Base-by-base conservation (phyloP, 1,140 invertebrate genomes). In the Drosophila pectinifera region DNA sequence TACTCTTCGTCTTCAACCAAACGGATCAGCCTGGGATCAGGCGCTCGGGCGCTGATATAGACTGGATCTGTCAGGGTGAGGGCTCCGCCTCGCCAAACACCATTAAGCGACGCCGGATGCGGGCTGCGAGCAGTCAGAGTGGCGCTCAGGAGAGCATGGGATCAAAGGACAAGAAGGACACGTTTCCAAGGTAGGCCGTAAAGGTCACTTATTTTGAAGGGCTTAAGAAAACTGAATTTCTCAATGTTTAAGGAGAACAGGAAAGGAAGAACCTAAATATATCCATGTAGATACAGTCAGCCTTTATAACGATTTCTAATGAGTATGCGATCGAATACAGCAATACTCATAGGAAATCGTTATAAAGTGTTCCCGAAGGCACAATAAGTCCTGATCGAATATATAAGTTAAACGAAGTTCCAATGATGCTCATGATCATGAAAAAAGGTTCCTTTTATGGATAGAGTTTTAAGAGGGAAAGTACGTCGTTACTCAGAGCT, bases 11-110 rank as follows among this genome's bases (percentile, higher is more conserved):
- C 69, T 94, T 67, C 91, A 94, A 89, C 22, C 82, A 77, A 34
- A 11, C 43, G 2, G 72, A 89, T 5, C 69, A 57, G 26, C 28
- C 51, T 1, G 56, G 64, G 4, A 16, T 41, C 1, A 31, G 43
- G 34, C 39, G 61, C 5, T 53, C 67, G 24, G 95, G 94, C 18
- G 93, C 95, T 18, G 96, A 96, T 81, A 93, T 96, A 16, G 95
- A 95, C 38, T 96, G 96, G 96, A 94, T 96, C 46, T 91, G 94
- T 54, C 93, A 94, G 16, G 95, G 92, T n/a, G 85, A 91, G 26
- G 95, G 94, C 16, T 94, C 94, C 4, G 92, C 94, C 24, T 94
- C 94, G 1, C 93, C 94, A 0, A 93, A 93, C 31, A 93, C 94
- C 5, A 91, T 93, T 3, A 91, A 88, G 49, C 58, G 76, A n/a